phyloP scores from a whole-genome alignment of 2,888 invertebrate species.

The Gastracanthus pulcherrimus region DNA sequence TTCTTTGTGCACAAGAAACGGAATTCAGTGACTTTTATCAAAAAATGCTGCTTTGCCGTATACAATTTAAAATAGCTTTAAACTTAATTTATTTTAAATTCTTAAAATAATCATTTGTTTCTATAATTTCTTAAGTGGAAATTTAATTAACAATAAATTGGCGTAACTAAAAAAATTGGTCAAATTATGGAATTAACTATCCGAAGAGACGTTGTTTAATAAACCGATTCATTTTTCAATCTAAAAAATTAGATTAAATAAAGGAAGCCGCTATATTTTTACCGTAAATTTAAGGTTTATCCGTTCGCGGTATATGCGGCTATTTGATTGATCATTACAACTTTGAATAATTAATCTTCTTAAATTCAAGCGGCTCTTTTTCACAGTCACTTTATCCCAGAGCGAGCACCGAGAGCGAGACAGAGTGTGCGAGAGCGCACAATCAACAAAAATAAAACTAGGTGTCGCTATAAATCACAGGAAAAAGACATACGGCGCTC shows the following conservation, averaged over 20 bases:
- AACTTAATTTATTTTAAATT: too few species aligned
- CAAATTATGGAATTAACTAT: neutral
- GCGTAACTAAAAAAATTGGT: too few species aligned
- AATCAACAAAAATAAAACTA: slow-evolving; percentile 21
- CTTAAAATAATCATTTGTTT: too few species aligned
- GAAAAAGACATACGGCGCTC: slow-evolving; percentile 32
- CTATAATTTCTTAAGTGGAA: too few species aligned
- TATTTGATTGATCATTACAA: slow-evolving; percentile 40
- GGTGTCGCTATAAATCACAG: slow-evolving; percentile 43
- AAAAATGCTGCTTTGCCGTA: too few species aligned
- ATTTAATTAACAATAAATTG: too few species aligned
- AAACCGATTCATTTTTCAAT: slow-evolving; percentile 19
- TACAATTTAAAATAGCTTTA: too few species aligned
- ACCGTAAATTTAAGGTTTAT: neutral
- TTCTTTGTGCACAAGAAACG: too few species aligned
- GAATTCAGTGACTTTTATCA: too few species aligned
- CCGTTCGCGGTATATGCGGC: neutral
- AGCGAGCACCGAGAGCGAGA: slow-evolving; percentile 22
- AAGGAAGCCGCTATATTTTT: neutral
- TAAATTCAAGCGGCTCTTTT: slow-evolving; percentile 34
- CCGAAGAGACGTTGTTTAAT: neutral
- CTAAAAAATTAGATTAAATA: neutral
- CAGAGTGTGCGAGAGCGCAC: neutral
- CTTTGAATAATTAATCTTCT: slow-evolving; percentile 41
- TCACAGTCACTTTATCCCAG: slow-evolving; percentile 36